Conservation (phyloP, 2,113 vertebrate species). For the Sylvia atricapilla region DNA sequence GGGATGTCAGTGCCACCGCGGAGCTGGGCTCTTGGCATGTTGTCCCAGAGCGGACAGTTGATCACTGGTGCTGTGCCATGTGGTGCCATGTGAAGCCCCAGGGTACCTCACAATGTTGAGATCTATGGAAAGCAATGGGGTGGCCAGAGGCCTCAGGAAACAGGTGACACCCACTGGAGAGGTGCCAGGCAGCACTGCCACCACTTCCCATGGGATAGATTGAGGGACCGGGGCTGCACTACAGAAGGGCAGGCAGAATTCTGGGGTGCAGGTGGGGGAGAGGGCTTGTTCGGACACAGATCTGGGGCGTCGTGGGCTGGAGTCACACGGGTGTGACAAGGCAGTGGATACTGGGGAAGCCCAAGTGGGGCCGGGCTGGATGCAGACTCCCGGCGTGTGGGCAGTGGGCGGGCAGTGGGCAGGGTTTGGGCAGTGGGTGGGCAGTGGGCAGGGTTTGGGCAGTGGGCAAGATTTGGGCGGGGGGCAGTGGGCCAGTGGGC, state of each 20-base stretch:
- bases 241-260: neutral
- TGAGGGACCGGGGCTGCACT: neutral
- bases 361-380: neutral
- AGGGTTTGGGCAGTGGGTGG: neutral
- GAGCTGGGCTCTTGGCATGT: neutral
- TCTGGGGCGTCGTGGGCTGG: neutral
- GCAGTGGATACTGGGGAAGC: neutral
- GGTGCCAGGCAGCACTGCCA: neutral
- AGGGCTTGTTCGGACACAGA: neutral
- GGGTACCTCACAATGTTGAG: neutral
- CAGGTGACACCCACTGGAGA: neutral
- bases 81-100: neutral
- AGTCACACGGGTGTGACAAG: neutral
- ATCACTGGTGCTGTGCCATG: neutral
- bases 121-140: neutral
- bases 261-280: neutral
- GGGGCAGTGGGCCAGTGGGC: too few species aligned
- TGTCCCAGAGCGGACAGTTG: neutral
- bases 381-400: neutral
- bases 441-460: too few species aligned
- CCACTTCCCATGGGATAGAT: neutral
- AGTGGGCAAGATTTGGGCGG: too few species aligned
- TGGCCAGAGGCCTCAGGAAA: neutral
- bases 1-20: fast-evolving
- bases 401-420: neutral